Conservation (phyloP, 2,888 invertebrate species). For the Tineola bisselliella region DNA sequence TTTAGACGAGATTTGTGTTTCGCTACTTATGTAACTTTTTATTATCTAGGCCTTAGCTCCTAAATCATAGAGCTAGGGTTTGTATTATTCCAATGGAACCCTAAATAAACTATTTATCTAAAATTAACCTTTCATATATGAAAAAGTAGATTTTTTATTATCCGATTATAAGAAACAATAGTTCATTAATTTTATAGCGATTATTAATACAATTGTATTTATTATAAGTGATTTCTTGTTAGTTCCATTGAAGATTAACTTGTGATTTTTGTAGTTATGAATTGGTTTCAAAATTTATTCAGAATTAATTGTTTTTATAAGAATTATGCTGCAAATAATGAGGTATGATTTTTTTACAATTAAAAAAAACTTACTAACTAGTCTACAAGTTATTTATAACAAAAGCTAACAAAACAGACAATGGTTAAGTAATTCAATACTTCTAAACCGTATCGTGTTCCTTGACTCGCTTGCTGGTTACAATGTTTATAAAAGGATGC, state of each 20-base stretch:
- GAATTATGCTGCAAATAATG: not conserved
- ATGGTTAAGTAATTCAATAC: not conserved
- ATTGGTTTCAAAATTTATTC: not conserved
- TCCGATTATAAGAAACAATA: not conserved
- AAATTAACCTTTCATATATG: no score
- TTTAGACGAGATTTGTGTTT: no score
- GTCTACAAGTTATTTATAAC: no score
- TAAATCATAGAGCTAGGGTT: no score
- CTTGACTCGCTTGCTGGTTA: not conserved
- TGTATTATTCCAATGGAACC: no score
- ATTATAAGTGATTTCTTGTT: not conserved
- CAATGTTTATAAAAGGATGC: constrained; percentile 12
- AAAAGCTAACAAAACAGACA: not conserved
- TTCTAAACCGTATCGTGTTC: not conserved
- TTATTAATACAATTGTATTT: not conserved
- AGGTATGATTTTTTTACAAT: not conserved
- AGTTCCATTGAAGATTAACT: not conserved
- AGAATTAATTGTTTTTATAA: not conserved
- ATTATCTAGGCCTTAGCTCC: no score
- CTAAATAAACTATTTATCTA: no score
- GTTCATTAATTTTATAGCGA: not conserved
- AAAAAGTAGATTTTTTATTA: not conserved
- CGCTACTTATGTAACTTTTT: no score
- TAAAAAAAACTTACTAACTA: no score
- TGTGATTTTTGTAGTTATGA: not conserved